A percentile compares a stretch with the other conserved stretches of the same genome.
Conservation (phyloP, 1,140 invertebrate genomes). For the Agrypnia vestita region DNA sequence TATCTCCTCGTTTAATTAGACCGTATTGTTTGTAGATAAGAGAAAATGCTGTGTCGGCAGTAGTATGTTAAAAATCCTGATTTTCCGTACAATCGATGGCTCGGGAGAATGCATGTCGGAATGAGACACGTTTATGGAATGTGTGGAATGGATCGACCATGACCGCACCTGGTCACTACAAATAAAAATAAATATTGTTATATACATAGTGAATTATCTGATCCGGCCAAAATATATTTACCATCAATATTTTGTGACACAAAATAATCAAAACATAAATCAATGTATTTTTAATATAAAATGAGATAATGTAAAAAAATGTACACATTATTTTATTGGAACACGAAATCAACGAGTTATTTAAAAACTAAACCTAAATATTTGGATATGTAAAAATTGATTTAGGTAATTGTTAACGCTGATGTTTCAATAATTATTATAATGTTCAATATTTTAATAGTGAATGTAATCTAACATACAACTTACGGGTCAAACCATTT, state of each 20-base stretch:
- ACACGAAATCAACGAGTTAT: slow-evolving; percentile 58
- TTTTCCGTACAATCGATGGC: slow-evolving; percentile 55
- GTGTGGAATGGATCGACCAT: too few relatives aligned
- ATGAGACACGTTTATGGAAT: slow-evolving; percentile 1
- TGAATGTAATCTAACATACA: slow-evolving; percentile 22
- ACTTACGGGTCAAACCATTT: slow-evolving; percentile 13
- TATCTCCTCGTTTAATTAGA: slow-evolving; percentile 22
- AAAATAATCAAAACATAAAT: slow-evolving; percentile 50
- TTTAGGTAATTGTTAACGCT: slow-evolving; percentile 24
- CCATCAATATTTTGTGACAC: slow-evolving; percentile 59
- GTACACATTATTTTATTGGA: slow-evolving; percentile 55
- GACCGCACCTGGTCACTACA: background rate
- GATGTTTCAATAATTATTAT: slow-evolving; percentile 14
- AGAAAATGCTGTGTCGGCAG: slow-evolving; percentile 19
- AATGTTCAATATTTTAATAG: slow-evolving; percentile 33
- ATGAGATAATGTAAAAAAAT: slow-evolving; percentile 54
- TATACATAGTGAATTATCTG: slow-evolving; percentile 41
- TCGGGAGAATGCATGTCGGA: background rate
- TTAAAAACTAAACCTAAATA: slow-evolving; percentile 42
- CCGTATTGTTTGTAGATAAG: slow-evolving; percentile 32
- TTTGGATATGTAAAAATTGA: slow-evolving; percentile 10
- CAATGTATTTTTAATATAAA: slow-evolving; percentile 59
- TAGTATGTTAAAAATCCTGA: slow-evolving; percentile 55
- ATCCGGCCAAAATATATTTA: slow-evolving; percentile 58
- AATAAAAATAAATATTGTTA: slow-evolving; percentile 36